phyloP scores from a whole-genome alignment of 2,113 vertebrate species.

The Macroglossus sobrinus region DNA sequence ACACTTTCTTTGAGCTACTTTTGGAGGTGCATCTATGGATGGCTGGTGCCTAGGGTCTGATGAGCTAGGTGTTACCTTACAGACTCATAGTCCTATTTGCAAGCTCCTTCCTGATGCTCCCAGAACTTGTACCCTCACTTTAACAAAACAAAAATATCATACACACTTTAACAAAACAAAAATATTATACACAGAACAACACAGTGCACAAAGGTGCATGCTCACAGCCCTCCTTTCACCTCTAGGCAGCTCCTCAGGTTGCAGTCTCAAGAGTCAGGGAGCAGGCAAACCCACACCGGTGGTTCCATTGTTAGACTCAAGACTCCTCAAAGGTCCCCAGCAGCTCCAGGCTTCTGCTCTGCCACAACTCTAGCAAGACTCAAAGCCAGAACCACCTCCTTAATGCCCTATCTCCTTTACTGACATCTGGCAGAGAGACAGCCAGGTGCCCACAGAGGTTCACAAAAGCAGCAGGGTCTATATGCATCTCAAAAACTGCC shows the following conservation, averaged over 20 bases:
- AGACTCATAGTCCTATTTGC: neutral
- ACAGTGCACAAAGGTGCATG: no score
- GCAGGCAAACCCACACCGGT: neutral
- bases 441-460: neutral
- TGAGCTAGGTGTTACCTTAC: rapidly evolving
- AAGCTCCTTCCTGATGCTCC: neutral
- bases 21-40: neutral
- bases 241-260: neutral
- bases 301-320: neutral
- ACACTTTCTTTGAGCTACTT: neutral
- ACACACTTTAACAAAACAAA: neutral
- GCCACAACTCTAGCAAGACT: neutral
- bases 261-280: neutral
- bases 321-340: neutral
- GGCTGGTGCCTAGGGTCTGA: neutral
- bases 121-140: neutral
- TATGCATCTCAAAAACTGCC: neutral
- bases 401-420: neutral
- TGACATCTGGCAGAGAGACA: neutral
- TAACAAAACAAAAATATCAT: neutral
- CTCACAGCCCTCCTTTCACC: neutral
- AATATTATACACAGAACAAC: neutral
- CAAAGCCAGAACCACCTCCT: neutral
- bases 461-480: no score
- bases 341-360: neutral